Evolutionary conservation across 1,140 invertebrate genomes (phyloP), one percentile per base, ranked within the genome.

Genomic region (Danaus plexippus): DNA sequence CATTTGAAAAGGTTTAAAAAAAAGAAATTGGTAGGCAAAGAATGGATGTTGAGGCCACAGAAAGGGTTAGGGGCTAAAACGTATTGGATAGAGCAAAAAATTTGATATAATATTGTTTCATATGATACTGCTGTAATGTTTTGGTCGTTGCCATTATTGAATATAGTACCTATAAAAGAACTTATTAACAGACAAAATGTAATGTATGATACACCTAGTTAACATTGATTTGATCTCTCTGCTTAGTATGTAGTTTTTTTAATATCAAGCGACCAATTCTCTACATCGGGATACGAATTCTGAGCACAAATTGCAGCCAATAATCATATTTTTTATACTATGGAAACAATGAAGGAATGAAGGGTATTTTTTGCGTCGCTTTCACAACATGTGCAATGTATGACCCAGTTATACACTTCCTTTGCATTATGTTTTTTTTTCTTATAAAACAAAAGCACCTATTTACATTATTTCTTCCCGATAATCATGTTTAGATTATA

Each of bases 331-430:
- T 81, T 80, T 81, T 79, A 72, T 53, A 64, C 32, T 73, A 52
- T 69, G 64, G 64, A 84, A 85, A 85, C 80, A 87, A 85, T 82
- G 76, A 66, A 54, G 61, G 71, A 70, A 59, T 73, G 67, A 68
- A 75, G 78, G 75, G 60, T 70, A 73, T 82, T 84, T 86, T 84
- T 84, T 80, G 67, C 67, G 64, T 47, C 69, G 81, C 80, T 85
- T 85, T 82, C 79, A 80, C 80, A 85, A 83, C 83, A 87, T 87
- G 79, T 87, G 83, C 81, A 82, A 81, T 85, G 75, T 65, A 69
- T 87, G 83, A 87, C 83, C 83, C 81, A 87, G 80, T 85, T 85
- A 83, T 77, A 79, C 80, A 84, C 80, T 84, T 87, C 83, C 83
- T 85, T 66, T 76, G 72, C 81, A 75, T 78, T 78, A 78, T 32